These are phyloP conservation scores for Hormaphis cornu DNA, from an alignment of 1,140 invertebrate genomes.

Conservation along the genomic window DNA sequence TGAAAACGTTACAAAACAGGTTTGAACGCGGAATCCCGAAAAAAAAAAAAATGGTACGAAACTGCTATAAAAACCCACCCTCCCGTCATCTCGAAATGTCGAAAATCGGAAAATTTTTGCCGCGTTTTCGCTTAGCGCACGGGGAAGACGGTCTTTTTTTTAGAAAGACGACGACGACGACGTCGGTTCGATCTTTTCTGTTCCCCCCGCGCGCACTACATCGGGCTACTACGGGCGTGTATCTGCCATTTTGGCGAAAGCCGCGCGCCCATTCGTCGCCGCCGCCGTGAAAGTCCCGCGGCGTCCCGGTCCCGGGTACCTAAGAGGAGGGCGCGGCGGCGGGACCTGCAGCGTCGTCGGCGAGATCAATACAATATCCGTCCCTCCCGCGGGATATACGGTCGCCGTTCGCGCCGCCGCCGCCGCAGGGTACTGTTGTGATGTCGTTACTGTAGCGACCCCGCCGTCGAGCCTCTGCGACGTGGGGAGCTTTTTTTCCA, in stretches of 20 bases:
- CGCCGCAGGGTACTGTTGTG: constrained; percentile 26
- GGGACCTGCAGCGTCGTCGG: background rate
- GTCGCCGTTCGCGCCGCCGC: background rate
- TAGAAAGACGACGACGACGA: no score
- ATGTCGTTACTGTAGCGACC: constrained; percentile 32
- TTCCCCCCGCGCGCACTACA: no score
- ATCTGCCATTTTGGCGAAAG: constrained; percentile 28
- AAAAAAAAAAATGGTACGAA: no score
- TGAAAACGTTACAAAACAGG: no score
- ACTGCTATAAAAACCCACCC: no score
- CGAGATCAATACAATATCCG: constrained; percentile 30
- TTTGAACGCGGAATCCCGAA: no score
- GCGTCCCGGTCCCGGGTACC: background rate
- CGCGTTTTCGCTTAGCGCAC: no score
- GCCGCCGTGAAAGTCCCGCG: background rate
- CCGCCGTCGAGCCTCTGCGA: background rate
- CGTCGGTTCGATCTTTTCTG: background rate
- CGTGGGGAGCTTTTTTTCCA: constrained; percentile 4
- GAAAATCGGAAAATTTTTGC: no score
- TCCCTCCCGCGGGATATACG: background rate
- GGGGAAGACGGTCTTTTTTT: no score
- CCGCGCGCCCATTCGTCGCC: constrained; percentile 17
- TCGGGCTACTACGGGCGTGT: background rate
- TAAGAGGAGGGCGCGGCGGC: background rate
- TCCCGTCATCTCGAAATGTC: no score